Conservation (phyloP, 2,113 vertebrate species). For the Heterochromis multidens region DNA sequence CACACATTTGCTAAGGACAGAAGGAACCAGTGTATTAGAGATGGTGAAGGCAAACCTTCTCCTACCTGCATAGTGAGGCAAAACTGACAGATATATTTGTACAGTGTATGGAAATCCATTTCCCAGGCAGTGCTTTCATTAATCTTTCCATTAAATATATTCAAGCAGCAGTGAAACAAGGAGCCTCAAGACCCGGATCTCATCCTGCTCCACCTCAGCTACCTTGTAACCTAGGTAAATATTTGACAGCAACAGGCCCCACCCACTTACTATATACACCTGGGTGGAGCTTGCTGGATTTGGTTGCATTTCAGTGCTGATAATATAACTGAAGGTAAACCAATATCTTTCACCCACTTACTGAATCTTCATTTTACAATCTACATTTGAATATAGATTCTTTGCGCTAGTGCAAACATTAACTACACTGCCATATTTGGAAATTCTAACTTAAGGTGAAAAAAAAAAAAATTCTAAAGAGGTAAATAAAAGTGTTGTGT, state of each 20-base stretch:
- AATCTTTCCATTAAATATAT: not conserved
- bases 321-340: not conserved
- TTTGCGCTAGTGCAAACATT: not conserved
- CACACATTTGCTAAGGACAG: not conserved
- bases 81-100: constrained; percentile 25
- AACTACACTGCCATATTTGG: not conserved
- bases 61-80: constrained; percentile 61
- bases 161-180: not conserved
- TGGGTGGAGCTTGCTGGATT: not conserved
- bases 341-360: not conserved
- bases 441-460: not conserved
- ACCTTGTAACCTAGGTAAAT: constrained; percentile 43
- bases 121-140: not conserved
- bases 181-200: constrained; percentile 49
- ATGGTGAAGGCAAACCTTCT: not conserved
- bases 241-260: constrained; percentile 55
- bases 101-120: constrained; percentile 34
- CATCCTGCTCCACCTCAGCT: constrained; percentile 69
- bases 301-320: not conserved
- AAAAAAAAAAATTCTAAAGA: not conserved
- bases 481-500: not conserved
- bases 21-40: not conserved
- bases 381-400: not conserved
- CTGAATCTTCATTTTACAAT: not conserved
- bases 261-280: constrained; percentile 36